Evolutionary conservation across 2,888 invertebrate genomes (phyloP), one percentile per base, ranked within the genome.

Genomic region (Charanyca ferruginea): DNA sequence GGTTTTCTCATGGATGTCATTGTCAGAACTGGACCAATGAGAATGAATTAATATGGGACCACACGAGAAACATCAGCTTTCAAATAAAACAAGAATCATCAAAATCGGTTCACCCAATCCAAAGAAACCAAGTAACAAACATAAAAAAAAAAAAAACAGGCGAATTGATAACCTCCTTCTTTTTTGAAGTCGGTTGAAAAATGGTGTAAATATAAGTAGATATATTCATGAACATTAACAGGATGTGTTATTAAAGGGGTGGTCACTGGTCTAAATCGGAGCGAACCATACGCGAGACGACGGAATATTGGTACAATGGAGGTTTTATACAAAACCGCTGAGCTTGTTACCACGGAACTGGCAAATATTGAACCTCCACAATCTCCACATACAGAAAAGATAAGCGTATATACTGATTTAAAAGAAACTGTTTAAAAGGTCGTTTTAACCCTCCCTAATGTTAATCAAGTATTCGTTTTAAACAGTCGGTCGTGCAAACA

Each of bases 401-500:
- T 61, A 64, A 51, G 49, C 57, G n/a, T 9, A 41, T 57, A 57
- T 42, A 20, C 5, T 9, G 42, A 32, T 16, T 16, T 47, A 58
- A 65, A 23, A 42, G 35, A 32, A 11, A 44, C 45, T 9, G 32
- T 44, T 45, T 16, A 77, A 72, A 66, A 68, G 54, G 44, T 44
- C 42, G 53, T 44, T 53, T 64, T 49, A 64, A 51, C 60, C 47
- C 35, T 47, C 32, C 52, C 42, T 61, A 48, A 69, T 66, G 48
- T 53, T 73, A 70, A 80, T 58, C 51, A 55, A 61, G 59, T 79
- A 73, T 73, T 71, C 60, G 66, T 81, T 77, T 72, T 44, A 47
- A 47, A 61, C 64, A 65, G 25, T 45, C 65, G 47, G 45, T 59
- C 66, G 60, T 60, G 55, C 58, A 70, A 66, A 68, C 68, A 70